Evolutionary conservation across 92 coral and sea anemone genomes (phyloP), one percentile per base, ranked within the genome.

Genomic region (Meandrina meandrites): DNA sequence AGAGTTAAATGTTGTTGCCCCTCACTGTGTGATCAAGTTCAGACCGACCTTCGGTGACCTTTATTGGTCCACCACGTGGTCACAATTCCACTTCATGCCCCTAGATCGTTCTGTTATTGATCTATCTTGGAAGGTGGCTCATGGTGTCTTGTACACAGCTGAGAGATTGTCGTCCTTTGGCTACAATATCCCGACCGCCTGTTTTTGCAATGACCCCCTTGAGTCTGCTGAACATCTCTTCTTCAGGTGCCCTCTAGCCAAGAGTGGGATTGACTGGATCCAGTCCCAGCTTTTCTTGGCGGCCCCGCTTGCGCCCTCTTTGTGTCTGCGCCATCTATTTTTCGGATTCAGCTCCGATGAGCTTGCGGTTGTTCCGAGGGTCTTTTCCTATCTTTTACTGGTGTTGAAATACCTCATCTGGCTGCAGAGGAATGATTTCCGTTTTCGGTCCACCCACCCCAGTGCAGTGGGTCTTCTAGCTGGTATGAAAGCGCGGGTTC

Each of bases 331-430:
- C 0, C 85, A 84, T 48, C 17, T 73, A 9, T 51, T 89, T 2
- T 89, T 89, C 51, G 92, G 92, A 17, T 89, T 89, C 16, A 27
- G 70, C 11, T 1, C 67, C 1, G 85, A 40, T 6, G 84, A 79
- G 3, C 1, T 80, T 0, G 28, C 12, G 0, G 54, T 6, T 45
- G 81, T 75, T 0, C 93, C 87, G 0, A 68, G 50, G 0, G 78
- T 81, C 37, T 32, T 75, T 15, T 8, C 70, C 5, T 72, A 67
- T 3, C 51, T 86, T 0, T 79, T 86, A 0, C 42, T 50, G 3
- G 51, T 81, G 1, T 76, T 50, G 7, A 86, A 86, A 18, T 81
- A 31, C 30, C 58, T 70, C 27, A 50, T 77, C 58, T 90, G 90
- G 87, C 5, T 0, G 0, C 75, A 53, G 4, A 24, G 90, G 9